phyloP scores from a whole-genome alignment of 2,888 invertebrate species.

The Spilosoma lubricipeda region DNA sequence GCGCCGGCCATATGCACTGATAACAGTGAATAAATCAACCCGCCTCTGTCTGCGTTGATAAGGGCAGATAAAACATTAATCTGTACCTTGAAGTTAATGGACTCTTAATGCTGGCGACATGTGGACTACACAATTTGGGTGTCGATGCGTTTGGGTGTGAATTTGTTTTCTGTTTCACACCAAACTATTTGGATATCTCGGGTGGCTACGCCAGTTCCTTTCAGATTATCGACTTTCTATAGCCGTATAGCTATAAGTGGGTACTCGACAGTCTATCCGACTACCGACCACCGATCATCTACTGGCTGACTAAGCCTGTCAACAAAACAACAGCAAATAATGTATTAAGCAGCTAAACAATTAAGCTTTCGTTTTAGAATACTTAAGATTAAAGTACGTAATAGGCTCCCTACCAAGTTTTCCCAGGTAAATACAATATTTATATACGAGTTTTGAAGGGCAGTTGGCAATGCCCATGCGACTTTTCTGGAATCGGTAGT shows the following conservation, averaged over 20 bases:
- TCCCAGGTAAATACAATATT: background rate
- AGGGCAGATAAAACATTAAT: constrained; percentile 71
- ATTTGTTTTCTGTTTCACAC: constrained; percentile 27
- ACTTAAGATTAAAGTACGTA: background rate
- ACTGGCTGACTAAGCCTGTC: background rate
- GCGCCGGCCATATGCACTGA: constrained; percentile 61
- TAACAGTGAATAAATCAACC: constrained; percentile 66
- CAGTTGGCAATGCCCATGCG: background rate
- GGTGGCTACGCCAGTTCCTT: background rate
- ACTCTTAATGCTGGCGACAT: constrained; percentile 68
- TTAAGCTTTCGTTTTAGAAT: background rate
- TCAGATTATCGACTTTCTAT: background rate
- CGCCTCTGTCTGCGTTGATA: constrained; percentile 61
- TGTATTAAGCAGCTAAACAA: background rate
- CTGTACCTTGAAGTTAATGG: constrained; percentile 69
- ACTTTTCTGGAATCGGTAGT: background rate
- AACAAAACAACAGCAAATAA: background rate
- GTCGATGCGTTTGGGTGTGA: constrained; percentile 39
- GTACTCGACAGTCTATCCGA: background rate
- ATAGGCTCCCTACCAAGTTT: background rate
- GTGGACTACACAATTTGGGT: constrained; percentile 48
- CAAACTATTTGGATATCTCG: background rate
- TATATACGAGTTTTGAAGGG: background rate
- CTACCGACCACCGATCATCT: background rate
- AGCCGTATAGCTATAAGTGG: background rate